These are phyloP conservation scores for Phocides pigmalion DNA, from an alignment of 1,140 invertebrate genomes.

Conservation along the genomic window DNA sequence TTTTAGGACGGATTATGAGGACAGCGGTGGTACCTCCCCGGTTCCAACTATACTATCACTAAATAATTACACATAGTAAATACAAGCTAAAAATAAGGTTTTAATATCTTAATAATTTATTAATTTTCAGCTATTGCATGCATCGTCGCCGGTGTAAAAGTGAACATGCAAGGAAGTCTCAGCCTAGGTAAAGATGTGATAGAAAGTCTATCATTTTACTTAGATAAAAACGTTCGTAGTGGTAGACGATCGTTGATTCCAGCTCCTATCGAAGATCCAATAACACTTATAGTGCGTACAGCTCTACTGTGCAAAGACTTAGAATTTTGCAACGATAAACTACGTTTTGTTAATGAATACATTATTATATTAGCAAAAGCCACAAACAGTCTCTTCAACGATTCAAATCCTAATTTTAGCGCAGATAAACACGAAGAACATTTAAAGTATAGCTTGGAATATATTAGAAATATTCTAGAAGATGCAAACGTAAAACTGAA, in stretches of 20 bases:
- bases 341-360: slow-evolving; percentile 56
- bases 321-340: slow-evolving; percentile 44
- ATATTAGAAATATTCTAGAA: slow-evolving; percentile 48
- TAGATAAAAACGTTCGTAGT: slow-evolving; percentile 24
- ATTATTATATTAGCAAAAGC: slow-evolving; percentile 46
- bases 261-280: slow-evolving; percentile 38
- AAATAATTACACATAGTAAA: too few relatives aligned
- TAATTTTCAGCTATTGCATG: slow-evolving; percentile 18
- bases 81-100: too few relatives aligned
- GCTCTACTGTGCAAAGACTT: slow-evolving; percentile 50
- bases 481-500: slow-evolving; percentile 42
- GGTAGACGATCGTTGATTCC: slow-evolving; percentile 41
- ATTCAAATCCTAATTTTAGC: slow-evolving; percentile 36
- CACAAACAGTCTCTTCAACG: slow-evolving; percentile 42
- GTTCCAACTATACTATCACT: too few relatives aligned
- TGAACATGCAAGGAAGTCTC: slow-evolving; percentile 52
- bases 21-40: too few relatives aligned
- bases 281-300: slow-evolving; percentile 45
- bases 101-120: neutral
- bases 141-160: slow-evolving; percentile 41
- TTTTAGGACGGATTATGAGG: too few relatives aligned
- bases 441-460: slow-evolving; percentile 47
- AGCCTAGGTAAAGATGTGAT: slow-evolving; percentile 58
- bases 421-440: slow-evolving; percentile 42
- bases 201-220: slow-evolving; percentile 41